Percentiles rank a stretch among this genome's conserved stretches.
Conservation (phyloP, 2,888 invertebrate genomes). For the Blastobasis adustella region DNA sequence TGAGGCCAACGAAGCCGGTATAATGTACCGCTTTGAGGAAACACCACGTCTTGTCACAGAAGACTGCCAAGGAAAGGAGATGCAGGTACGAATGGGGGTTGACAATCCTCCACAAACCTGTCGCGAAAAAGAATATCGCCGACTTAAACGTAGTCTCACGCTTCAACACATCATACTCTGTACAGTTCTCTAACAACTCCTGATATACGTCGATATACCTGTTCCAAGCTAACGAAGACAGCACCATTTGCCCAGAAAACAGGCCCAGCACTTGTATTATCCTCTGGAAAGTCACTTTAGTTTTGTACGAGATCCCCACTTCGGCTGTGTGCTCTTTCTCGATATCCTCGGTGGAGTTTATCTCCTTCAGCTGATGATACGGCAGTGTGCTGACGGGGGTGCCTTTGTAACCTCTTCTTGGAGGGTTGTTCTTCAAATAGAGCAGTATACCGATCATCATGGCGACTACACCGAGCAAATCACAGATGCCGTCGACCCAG, state of each 20-base stretch:
- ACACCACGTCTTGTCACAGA: slow-evolving; percentile 88
- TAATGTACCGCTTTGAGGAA: slow-evolving; percentile 82
- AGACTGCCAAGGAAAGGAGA: slow-evolving; percentile 82
- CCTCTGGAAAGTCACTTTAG: slow-evolving; percentile 79
- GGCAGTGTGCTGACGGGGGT: slow-evolving; percentile 77
- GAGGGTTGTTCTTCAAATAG: slow-evolving; percentile 83
- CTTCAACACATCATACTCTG: slow-evolving; percentile 62
- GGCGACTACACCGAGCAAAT: slow-evolving; percentile 83
- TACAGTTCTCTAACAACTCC: slow-evolving; percentile 80
- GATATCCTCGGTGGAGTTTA: slow-evolving; percentile 57
- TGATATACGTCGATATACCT: slow-evolving; percentile 88
- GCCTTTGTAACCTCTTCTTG: slow-evolving; percentile 79
- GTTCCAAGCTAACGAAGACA: slow-evolving; percentile 89
- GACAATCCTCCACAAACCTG: slow-evolving; percentile 84
- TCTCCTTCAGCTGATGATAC: slow-evolving; percentile 62
- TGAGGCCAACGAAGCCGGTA: slow-evolving; percentile 80
- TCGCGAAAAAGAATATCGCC: slow-evolving; percentile 82
- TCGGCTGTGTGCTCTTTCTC: slow-evolving; percentile 60
- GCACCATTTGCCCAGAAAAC: slow-evolving; percentile 81
- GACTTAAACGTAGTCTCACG: slow-evolving; percentile 79
- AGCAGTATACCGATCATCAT: slow-evolving; percentile 81
- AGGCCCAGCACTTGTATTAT: slow-evolving; percentile 78
- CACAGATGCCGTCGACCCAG: slow-evolving; percentile 88
- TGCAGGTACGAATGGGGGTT: slow-evolving; percentile 88
- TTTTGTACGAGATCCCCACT: slow-evolving; percentile 77